Evolutionary conservation across 1,140 invertebrate species (phyloP).

Genomic region (Periplaneta americana): DNA sequence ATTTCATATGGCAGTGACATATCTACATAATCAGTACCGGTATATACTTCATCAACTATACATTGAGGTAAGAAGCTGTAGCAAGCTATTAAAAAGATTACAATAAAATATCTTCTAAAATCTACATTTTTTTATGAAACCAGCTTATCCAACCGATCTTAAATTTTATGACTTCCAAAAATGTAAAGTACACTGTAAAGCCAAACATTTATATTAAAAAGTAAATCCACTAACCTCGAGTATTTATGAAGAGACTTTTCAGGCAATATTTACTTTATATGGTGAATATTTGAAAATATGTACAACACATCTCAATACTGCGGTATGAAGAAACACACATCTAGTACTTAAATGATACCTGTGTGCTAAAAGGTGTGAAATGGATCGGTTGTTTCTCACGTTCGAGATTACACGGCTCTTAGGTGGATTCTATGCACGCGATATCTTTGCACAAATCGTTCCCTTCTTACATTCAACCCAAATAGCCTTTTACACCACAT

Average conservation of each 20-base stretch:
- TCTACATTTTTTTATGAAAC: too few relatives aligned
- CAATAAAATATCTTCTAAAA: background rate
- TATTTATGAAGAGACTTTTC: background rate
- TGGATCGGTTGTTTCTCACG: background rate
- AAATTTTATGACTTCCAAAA: background rate
- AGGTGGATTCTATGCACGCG: background rate
- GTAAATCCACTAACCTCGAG: too few relatives aligned
- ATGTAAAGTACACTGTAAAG: background rate
- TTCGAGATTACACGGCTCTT: background rate
- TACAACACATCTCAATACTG: background rate
- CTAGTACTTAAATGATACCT: background rate
- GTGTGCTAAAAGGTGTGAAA: background rate
- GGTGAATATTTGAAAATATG: too few relatives aligned
- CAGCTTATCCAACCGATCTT: background rate
- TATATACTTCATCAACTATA: background rate
- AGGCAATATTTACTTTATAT: too few relatives aligned
- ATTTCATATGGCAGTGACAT: background rate
- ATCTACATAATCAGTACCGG: background rate
- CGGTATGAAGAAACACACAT: background rate
- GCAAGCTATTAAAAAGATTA: background rate
- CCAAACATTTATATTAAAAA: too few relatives aligned
- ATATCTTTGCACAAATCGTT: background rate
- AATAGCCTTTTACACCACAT: background rate
- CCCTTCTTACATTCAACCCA: background rate
- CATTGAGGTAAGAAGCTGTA: background rate